A percentile compares a stretch with the other conserved stretches of the same genome.
Conservation (phyloP, 1,140 invertebrate genomes). For the Trichogramma pretiosum region DNA sequence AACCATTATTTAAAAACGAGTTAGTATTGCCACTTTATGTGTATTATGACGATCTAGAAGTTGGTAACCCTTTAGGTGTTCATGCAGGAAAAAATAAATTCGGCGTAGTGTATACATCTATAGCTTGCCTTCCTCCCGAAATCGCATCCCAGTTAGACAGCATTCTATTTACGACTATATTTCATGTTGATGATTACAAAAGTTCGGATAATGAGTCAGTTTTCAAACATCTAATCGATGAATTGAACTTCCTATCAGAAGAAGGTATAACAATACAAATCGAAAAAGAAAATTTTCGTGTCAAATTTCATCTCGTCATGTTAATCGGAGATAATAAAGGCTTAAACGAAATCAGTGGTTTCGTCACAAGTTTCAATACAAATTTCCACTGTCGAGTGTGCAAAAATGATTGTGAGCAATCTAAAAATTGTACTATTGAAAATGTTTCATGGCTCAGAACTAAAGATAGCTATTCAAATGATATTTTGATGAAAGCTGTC, state of each 20-base stretch:
- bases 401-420: background rate
- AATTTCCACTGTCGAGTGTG: slow-evolving; percentile 1
- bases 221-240: slow-evolving; percentile 2
- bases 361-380: slow-evolving; percentile 3
- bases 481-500: background rate
- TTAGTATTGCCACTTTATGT: slow-evolving; percentile 17
- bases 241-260: slow-evolving; percentile 1
- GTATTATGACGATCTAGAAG: slow-evolving; percentile 22
- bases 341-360: slow-evolving; percentile 4
- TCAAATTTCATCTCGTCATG: slow-evolving; percentile 6
- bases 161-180: slow-evolving; percentile 8
- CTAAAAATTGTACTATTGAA: background rate
- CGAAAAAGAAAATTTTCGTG: background rate
- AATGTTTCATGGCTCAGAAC: background rate
- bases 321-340: slow-evolving; percentile 11
- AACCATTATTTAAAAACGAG: background rate
- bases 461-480: background rate
- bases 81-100: slow-evolving; percentile 20
- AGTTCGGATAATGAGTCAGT: background rate
- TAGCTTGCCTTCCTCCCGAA: slow-evolving; percentile 18
- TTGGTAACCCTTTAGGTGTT: slow-evolving; percentile 17
- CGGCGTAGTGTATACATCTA: slow-evolving; percentile 12
- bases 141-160: slow-evolving; percentile 2
- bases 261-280: background rate
- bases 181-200: slow-evolving; percentile 3